A percentile compares a stretch with the other conserved stretches of the same genome.
These are phyloP conservation scores for Trichomalopsis sarcophagae DNA, from an alignment of 1,140 invertebrate species.

Conservation along the genomic window DNA sequence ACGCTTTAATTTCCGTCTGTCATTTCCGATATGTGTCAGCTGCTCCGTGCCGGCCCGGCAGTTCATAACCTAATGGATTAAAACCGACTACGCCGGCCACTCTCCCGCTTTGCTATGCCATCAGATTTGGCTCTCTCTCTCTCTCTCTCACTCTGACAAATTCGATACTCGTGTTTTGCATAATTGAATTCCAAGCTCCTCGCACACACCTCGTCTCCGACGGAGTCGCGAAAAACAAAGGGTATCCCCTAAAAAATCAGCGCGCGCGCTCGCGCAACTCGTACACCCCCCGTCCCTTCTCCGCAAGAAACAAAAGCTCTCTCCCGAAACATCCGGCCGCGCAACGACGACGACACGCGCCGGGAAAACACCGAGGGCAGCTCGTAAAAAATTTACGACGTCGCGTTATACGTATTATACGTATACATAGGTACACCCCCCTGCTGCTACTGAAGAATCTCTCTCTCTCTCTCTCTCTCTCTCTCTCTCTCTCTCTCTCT, in stretches of 20 bases:
- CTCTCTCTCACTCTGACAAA: not conserved
- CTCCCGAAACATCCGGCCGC: not conserved
- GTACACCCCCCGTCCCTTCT: no score
- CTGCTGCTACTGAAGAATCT: not conserved
- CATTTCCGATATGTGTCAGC: slow-evolving; percentile 62
- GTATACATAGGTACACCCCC: not conserved
- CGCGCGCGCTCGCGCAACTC: no score
- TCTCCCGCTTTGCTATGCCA: not conserved
- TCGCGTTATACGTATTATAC: not conserved
- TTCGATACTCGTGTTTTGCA: not conserved
- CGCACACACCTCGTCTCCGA: no score
- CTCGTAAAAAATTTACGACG: not conserved
- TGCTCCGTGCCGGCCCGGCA: slow-evolving; percentile 44
- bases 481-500: not conserved
- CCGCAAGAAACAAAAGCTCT: not conserved
- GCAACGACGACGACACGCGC: no score
- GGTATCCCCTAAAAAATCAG: not conserved
- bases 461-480: not conserved
- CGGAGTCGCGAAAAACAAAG: not conserved
- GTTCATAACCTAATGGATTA: slow-evolving; percentile 61
- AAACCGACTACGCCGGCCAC: slow-evolving; percentile 41
- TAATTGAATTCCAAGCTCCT: not conserved
- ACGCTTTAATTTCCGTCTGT: slow-evolving; percentile 63
- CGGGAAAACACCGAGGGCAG: not conserved
- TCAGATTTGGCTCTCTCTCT: not conserved